Conservation (phyloP, 2,888 invertebrate genomes). For the Labia minor region DNA sequence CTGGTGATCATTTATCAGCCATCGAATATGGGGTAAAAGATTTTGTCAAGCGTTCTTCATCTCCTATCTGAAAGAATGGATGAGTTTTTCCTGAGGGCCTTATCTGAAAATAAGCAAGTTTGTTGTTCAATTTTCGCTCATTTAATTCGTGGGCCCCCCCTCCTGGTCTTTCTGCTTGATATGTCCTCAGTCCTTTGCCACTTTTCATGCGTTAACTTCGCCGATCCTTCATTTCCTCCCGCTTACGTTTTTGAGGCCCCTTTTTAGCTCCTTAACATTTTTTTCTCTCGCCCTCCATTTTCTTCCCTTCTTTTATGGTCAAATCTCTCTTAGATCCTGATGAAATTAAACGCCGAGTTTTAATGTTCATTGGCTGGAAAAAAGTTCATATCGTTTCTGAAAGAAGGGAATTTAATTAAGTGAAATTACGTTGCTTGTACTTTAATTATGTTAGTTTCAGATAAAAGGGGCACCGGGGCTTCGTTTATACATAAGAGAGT, state of each 20-base stretch:
- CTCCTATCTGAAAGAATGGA: too few relatives aligned
- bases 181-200: background rate
- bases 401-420: conserved; percentile 47
- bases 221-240: conserved; percentile 17
- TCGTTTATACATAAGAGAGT: background rate
- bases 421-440: conserved; percentile 46
- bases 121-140: background rate
- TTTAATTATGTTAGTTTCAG: conserved; percentile 46
- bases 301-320: conserved; percentile 38
- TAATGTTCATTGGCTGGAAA: conserved; percentile 43
- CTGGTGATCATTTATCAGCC: too few relatives aligned
- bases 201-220: background rate
- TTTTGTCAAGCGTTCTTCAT: too few relatives aligned
- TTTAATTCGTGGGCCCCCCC: background rate
- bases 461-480: conserved; percentile 33
- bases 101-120: background rate
- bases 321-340: conserved; percentile 43
- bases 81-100: too few relatives aligned
- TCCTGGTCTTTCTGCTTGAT: background rate
- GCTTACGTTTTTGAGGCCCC: background rate
- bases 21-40: too few relatives aligned
- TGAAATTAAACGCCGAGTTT: conserved; percentile 44
- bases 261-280: conserved; percentile 17
- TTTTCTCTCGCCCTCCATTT: conserved; percentile 26
- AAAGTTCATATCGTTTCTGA: conserved; percentile 41